phyloP scores from a whole-genome alignment of 2,797 vertebrate genomes.

The Rhinella marina region DNA sequence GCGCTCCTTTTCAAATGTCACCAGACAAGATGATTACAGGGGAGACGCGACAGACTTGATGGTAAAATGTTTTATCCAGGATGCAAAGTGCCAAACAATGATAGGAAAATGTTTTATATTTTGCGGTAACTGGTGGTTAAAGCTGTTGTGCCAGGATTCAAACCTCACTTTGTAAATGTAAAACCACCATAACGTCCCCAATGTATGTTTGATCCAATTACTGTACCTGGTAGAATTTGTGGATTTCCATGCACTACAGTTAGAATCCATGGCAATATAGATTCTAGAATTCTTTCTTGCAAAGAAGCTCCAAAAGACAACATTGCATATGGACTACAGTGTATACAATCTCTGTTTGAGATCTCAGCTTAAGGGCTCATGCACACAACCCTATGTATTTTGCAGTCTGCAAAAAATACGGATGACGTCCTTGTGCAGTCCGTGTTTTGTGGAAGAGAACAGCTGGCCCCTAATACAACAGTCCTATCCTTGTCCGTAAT shows the following conservation, averaged over 20 bases:
- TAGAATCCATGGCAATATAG: neutral
- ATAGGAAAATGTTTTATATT: conserved; percentile 25
- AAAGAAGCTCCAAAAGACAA: too few relatives aligned
- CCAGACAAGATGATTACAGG: conserved; percentile 85
- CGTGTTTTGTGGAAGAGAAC: too few relatives aligned
- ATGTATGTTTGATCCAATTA: neutral
- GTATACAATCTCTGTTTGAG: neutral
- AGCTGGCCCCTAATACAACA: too few relatives aligned
- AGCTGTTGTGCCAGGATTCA: neutral
- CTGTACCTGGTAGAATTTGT: neutral
- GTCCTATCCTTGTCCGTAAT: too few relatives aligned
- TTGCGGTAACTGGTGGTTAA: conserved; percentile 7
- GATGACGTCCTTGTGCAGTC: too few relatives aligned
- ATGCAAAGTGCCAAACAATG: conserved; percentile 43
- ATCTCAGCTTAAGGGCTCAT: neutral
- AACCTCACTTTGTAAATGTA: conserved; percentile 35
- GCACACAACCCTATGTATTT: too few relatives aligned
- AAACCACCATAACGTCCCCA: neutral
- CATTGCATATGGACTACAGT: neutral
- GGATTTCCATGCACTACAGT: neutral
- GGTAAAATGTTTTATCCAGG: conserved; percentile 74
- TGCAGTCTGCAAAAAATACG: too few relatives aligned
- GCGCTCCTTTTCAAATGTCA: conserved; percentile 94
- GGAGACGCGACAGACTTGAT: conserved; percentile 84
- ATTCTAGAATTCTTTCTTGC: neutral